A percentile compares a stretch with the other conserved stretches of the same genome.
These are phyloP conservation scores for Babyrousa celebensis DNA, from an alignment of 2,797 vertebrate genomes.

Conservation along the genomic window DNA sequence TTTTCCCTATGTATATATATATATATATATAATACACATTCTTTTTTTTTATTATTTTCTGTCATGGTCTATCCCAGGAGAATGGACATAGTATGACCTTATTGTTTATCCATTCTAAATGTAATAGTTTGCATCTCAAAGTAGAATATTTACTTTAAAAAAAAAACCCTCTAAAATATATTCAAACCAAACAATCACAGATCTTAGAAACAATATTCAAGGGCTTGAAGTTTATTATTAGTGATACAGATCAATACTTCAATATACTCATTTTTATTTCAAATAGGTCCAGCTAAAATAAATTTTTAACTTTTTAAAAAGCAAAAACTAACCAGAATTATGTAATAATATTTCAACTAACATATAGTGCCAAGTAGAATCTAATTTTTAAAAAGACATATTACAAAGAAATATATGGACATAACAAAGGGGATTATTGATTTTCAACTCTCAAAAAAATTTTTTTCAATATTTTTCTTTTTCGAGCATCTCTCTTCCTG, in stretches of 20 bases:
- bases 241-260: background rate
- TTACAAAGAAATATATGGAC: background rate
- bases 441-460: background rate
- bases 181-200: slow-evolving; percentile 53
- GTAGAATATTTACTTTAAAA: too few species aligned
- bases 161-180: slow-evolving; percentile 24
- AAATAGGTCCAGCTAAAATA: background rate
- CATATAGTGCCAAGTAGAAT: background rate
- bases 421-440: background rate
- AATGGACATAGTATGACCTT: too few species aligned
- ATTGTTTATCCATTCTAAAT: too few species aligned
- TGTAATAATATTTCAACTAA: background rate
- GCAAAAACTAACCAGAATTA: background rate
- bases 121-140: too few species aligned
- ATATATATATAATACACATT: too few species aligned
- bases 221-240: slow-evolving; percentile 15
- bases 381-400: background rate
- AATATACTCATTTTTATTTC: slow-evolving; percentile 46
- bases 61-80: too few species aligned
- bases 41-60: too few species aligned
- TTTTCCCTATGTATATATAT: too few species aligned
- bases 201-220: slow-evolving; percentile 10
- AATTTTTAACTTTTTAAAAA: slow-evolving; percentile 55
- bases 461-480: background rate
- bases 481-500: background rate